phyloP scores from a whole-genome alignment of 2,797 vertebrate species.

The Alcedo atthis region DNA sequence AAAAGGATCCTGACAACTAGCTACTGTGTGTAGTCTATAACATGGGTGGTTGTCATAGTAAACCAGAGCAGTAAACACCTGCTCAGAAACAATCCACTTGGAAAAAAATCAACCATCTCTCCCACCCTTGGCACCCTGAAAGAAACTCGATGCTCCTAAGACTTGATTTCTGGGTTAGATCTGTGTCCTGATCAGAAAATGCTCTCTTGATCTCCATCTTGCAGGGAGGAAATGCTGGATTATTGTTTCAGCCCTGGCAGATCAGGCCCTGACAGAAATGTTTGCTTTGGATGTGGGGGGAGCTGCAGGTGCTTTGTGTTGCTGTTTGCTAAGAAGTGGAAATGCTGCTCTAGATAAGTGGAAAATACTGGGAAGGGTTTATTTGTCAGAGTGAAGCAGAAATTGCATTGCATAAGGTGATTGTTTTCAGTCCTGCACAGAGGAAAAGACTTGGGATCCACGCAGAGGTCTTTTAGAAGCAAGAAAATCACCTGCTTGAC shows the following conservation, averaged over 20 bases:
- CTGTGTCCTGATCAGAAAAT: background rate
- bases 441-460: background rate
- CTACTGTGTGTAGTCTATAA: background rate
- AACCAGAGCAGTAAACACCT: slow-evolving; percentile 24
- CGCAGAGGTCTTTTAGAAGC: background rate
- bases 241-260: slow-evolving; percentile 15
- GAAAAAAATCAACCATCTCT: slow-evolving; percentile 6
- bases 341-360: background rate
- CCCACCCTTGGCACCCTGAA: background rate
- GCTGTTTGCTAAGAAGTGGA: background rate
- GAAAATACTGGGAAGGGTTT: background rate
- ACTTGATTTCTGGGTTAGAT: background rate
- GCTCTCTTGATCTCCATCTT: background rate
- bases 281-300: background rate
- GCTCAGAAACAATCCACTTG: background rate
- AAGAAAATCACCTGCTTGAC: background rate
- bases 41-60: slow-evolving; percentile 38
- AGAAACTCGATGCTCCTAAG: background rate
- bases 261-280: background rate
- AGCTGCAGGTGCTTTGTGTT: slow-evolving; percentile 18
- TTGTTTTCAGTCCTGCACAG: background rate
- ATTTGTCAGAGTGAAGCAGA: background rate
- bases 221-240: background rate
- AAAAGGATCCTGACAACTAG: slow-evolving; percentile 7
- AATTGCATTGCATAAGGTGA: background rate